Conservation (phyloP, 2,888 invertebrate species). For the Eilema depressum region DNA sequence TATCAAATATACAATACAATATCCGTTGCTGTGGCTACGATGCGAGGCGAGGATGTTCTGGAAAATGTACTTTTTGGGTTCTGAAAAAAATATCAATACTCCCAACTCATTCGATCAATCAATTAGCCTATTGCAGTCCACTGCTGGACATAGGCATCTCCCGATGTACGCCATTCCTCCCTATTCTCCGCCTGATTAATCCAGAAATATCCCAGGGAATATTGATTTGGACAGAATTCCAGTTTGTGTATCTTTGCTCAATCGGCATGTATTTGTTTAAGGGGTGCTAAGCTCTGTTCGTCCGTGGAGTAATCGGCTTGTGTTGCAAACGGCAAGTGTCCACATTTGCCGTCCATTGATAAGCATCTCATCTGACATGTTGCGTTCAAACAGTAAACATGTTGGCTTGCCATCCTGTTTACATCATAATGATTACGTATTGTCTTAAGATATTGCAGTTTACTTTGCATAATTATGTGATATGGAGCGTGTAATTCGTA, state of each 20-base stretch:
- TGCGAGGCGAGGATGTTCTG: too few relatives aligned
- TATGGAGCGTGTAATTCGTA: conserved; percentile 6
- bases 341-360: neutral
- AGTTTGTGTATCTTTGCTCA: neutral
- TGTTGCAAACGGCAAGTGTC: neutral
- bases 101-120: too few relatives aligned
- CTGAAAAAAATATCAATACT: too few relatives aligned
- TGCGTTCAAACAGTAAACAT: neutral
- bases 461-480: neutral
- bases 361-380: conserved; percentile 5
- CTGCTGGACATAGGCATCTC: too few relatives aligned
- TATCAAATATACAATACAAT: too few relatives aligned
- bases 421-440: conserved; percentile 9
- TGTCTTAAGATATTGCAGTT: conserved; percentile 12
- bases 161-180: too few relatives aligned
- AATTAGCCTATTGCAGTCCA: too few relatives aligned
- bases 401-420: conserved; percentile 9
- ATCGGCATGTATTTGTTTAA: neutral
- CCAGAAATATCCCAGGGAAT: too few relatives aligned
- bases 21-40: too few relatives aligned
- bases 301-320: neutral
- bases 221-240: too few relatives aligned
- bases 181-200: too few relatives aligned
- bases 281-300: neutral
- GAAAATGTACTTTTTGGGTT: too few relatives aligned